These are phyloP conservation scores for Sylvicapra grimmia DNA, from an alignment of 2,113 vertebrate species.

Conservation along the genomic window DNA sequence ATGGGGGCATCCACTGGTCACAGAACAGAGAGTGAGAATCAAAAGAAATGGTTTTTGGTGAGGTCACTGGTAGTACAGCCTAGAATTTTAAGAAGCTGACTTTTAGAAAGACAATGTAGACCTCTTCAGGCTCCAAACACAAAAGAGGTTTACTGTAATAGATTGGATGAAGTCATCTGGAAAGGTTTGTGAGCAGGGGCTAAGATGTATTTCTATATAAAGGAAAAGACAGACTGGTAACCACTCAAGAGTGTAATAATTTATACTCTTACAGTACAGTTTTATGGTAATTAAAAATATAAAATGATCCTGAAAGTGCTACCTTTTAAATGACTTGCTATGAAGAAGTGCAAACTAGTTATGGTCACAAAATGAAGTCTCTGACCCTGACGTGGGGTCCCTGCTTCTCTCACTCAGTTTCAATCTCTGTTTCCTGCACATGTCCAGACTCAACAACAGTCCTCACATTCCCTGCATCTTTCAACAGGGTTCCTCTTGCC, in stretches of 20 bases:
- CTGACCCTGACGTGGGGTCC: not conserved
- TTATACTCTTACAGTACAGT: not conserved
- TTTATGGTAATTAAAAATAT: not conserved
- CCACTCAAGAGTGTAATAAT: not conserved
- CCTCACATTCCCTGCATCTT: not conserved
- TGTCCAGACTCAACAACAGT: not conserved
- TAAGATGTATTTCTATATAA: not conserved
- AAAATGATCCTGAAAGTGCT: not conserved
- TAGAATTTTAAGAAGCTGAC: not conserved
- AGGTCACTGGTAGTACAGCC: not conserved
- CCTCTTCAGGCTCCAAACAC: not conserved
- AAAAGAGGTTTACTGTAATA: not conserved
- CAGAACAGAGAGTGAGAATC: constrained; percentile 32
- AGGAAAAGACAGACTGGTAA: not conserved
- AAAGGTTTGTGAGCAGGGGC: not conserved
- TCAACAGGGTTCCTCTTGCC: not conserved
- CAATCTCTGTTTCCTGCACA: not conserved
- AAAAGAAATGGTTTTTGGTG: constrained; percentile 21
- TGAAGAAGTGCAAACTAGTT: not conserved
- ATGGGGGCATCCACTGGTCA: constrained; percentile 20
- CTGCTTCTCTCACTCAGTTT: not conserved
- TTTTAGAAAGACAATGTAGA: not conserved
- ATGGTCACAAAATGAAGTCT: not conserved
- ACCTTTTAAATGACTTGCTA: not conserved
- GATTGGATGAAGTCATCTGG: not conserved